Evolutionary conservation across 1,140 invertebrate species (phyloP).

Genomic region (Triops cancriformis): DNA sequence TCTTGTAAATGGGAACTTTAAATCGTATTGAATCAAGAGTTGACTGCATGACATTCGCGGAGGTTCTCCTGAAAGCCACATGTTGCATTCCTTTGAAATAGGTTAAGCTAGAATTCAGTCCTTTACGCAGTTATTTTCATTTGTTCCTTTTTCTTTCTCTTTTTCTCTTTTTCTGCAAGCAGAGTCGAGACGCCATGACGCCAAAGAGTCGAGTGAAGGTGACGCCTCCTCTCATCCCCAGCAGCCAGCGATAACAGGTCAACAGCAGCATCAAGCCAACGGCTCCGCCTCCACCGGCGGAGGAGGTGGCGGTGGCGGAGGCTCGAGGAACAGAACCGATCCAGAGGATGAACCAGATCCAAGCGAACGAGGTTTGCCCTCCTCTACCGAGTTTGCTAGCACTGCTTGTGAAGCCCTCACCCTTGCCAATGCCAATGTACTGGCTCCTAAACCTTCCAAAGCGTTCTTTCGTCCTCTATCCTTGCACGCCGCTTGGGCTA

Average conservation of each 20-base stretch:
- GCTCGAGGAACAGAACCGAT: neutral
- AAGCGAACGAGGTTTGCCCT: neutral
- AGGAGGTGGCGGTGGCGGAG: neutral
- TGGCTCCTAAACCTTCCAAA: neutral
- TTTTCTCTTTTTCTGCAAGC: neutral
- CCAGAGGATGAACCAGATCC: neutral
- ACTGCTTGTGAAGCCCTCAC: neutral
- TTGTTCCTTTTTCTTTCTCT: no score
- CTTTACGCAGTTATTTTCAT: no score
- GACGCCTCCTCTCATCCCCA: conserved; percentile 14
- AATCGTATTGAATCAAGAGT: no score
- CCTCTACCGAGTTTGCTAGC: conserved; percentile 7
- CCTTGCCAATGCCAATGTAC: conserved; percentile 6
- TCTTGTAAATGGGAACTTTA: no score
- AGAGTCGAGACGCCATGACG: conserved; percentile 21
- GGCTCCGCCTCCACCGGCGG: conserved; percentile 2
- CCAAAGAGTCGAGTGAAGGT: conserved; percentile 19
- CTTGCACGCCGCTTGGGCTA: conserved; percentile 22
- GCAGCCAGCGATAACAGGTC: neutral
- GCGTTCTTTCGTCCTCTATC: conserved; percentile 22
- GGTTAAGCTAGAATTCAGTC: no score
- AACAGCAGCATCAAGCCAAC: neutral
- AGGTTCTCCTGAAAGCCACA: no score
- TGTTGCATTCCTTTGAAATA: no score
- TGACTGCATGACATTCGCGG: no score